These are phyloP conservation scores for Montipora sp. DNA, from an alignment of 64 coral and sea anemone genomes.

Conservation along the genomic window DNA sequence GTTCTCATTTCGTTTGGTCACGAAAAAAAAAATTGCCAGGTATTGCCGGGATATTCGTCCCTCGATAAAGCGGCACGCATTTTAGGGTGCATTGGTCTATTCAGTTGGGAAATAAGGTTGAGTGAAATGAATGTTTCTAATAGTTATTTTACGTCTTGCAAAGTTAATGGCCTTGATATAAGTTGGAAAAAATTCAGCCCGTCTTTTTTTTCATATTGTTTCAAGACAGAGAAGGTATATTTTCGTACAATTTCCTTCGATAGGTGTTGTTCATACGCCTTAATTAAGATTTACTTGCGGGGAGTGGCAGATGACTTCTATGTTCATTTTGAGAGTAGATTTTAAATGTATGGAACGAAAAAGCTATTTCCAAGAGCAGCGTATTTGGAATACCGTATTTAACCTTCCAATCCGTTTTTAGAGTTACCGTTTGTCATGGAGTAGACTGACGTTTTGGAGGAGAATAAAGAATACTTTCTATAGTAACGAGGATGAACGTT, in stretches of 20 bases:
- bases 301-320: too few relatives aligned
- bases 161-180: neutral
- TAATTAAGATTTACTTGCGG: too few relatives aligned
- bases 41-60: too few relatives aligned
- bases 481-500: neutral
- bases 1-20: too few relatives aligned
- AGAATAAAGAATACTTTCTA: constrained; percentile 14
- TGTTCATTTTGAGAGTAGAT: too few relatives aligned
- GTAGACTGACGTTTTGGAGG: neutral
- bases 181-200: neutral
- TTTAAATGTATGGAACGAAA: too few relatives aligned
- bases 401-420: neutral
- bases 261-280: too few relatives aligned
- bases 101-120: too few relatives aligned
- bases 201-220: neutral
- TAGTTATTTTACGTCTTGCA: neutral
- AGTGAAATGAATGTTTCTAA: neutral
- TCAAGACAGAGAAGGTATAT: neutral
- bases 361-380: too few relatives aligned
- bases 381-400: neutral
- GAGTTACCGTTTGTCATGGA: neutral
- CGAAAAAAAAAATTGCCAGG: too few relatives aligned
- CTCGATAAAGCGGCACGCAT: too few relatives aligned
- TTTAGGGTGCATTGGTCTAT: too few relatives aligned
- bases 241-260: neutral